Conservation (phyloP, 2,113 vertebrate genomes). For the Emydocephalus ijimae region DNA sequence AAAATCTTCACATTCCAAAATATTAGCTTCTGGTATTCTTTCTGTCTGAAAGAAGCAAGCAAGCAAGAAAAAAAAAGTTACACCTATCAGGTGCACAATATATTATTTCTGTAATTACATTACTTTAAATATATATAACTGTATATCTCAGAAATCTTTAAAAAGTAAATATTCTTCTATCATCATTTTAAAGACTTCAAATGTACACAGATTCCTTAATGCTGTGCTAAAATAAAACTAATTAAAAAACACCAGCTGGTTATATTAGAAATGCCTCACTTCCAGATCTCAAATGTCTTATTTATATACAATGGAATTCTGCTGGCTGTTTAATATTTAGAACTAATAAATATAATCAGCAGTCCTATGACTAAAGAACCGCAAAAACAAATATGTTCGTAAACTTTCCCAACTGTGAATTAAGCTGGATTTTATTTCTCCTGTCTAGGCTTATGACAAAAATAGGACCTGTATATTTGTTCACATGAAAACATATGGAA, state of each 20-base stretch:
- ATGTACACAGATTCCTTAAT: slow-evolving; percentile 59
- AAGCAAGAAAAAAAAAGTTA: slow-evolving; percentile 11
- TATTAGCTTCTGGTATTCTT: slow-evolving; percentile 14
- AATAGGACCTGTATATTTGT: neutral
- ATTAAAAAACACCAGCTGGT: slow-evolving; percentile 75
- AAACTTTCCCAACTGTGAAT: slow-evolving; percentile 58
- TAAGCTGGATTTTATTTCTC: slow-evolving; percentile 49
- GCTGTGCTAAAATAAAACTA: slow-evolving; percentile 63
- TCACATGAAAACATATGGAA: neutral
- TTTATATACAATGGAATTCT: slow-evolving; percentile 78
- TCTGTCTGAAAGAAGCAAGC: slow-evolving; percentile 19
- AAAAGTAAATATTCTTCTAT: slow-evolving; percentile 41
- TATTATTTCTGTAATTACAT: slow-evolving; percentile 44
- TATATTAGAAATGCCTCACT: slow-evolving; percentile 67
- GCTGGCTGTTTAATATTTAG: slow-evolving; percentile 84
- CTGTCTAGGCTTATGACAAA: slow-evolving; percentile 42
- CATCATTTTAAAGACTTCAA: slow-evolving; percentile 62
- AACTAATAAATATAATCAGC: slow-evolving; percentile 80
- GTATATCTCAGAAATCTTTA: slow-evolving; percentile 58
- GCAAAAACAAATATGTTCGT: slow-evolving; percentile 63
- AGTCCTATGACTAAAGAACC: slow-evolving; percentile 68
- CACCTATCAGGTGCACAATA: slow-evolving; percentile 53
- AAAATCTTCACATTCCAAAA: slow-evolving; percentile 6
- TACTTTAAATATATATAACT: slow-evolving; percentile 45
- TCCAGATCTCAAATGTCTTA: slow-evolving; percentile 79